Percentiles rank a stretch among this genome's conserved stretches.
These are phyloP conservation scores for Trematomus bernacchii DNA, from an alignment of 2,797 vertebrate genomes.

Conservation along the genomic window DNA sequence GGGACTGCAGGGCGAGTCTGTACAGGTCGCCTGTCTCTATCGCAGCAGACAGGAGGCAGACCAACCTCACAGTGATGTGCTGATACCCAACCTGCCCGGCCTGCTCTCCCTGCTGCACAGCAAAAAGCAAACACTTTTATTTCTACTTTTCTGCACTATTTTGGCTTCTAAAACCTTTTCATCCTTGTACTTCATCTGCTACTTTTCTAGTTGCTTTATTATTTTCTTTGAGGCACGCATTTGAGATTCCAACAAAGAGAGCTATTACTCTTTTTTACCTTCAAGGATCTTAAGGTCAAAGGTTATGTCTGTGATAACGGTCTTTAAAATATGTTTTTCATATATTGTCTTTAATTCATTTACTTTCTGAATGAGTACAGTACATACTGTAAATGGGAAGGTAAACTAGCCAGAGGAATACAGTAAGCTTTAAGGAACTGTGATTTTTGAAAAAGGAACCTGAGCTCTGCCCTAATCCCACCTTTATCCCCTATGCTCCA, in stretches of 20 bases:
- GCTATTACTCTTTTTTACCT: neutral
- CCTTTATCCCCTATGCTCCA: slow-evolving; percentile 41
- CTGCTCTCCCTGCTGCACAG: slow-evolving; percentile 30
- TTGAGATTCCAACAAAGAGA: neutral
- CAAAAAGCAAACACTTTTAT: too few species aligned
- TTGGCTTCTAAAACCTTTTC: too few species aligned
- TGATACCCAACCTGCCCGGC: slow-evolving; percentile 44
- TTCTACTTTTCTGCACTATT: too few species aligned
- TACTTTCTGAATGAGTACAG: neutral
- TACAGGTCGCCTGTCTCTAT: slow-evolving; percentile 57
- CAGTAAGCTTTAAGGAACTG: slow-evolving; percentile 6
- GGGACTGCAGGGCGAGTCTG: slow-evolving; percentile 62
- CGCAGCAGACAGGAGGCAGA: slow-evolving; percentile 40
- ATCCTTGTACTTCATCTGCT: neutral
- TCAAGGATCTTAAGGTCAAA: neutral
- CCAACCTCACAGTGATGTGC: slow-evolving; percentile 54
- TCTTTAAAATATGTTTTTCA: neutral
- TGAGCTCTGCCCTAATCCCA: slow-evolving; percentile 39
- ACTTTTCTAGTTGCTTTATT: neutral
- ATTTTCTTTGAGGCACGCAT: neutral
- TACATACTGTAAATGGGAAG: neutral
- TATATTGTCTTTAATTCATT: neutral
- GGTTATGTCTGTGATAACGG: neutral
- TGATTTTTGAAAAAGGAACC: slow-evolving; percentile 4
- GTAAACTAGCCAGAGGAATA: neutral